Evolutionary conservation across 2,888 invertebrate genomes (phyloP).

Genomic region (Aethes cnicana): DNA sequence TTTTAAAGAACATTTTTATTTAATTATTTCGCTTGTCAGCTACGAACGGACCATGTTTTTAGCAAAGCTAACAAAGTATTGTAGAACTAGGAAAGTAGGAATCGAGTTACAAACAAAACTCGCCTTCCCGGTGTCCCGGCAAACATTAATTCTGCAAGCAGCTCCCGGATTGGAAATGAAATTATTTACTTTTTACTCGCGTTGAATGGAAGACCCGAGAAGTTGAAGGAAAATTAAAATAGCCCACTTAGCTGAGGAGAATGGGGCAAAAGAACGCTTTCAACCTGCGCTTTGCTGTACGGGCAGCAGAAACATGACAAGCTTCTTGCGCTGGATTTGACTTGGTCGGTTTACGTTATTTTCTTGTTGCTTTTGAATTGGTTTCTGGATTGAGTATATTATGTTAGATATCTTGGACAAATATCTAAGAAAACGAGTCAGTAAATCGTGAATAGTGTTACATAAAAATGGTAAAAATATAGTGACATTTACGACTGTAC

Average conservation of each 20-base stretch:
- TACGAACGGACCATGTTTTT: too few species aligned
- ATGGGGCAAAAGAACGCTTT: conserved; percentile 29
- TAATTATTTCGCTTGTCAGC: too few species aligned
- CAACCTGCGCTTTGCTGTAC: conserved; percentile 25
- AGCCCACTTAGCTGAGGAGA: conserved; percentile 41
- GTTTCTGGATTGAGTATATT: too few species aligned
- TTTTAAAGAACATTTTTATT: too few species aligned
- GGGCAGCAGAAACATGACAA: not conserved
- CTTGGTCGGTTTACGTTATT: too few species aligned
- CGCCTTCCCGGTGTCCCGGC: conserved; percentile 23
- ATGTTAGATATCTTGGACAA: too few species aligned
- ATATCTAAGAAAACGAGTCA: too few species aligned
- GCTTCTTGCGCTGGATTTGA: too few species aligned
- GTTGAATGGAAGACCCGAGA: conserved; percentile 32
- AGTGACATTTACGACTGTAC: too few species aligned
- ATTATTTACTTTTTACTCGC: conserved; percentile 39
- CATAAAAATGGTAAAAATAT: too few species aligned
- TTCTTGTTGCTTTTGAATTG: too few species aligned
- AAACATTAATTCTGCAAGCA: conserved; percentile 36
- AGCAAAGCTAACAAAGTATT: conserved; percentile 9
- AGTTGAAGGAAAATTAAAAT: conserved; percentile 41
- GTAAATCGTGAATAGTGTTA: too few species aligned
- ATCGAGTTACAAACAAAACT: conserved; percentile 8
- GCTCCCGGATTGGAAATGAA: conserved; percentile 38
- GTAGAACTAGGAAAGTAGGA: not conserved